Percentiles rank a stretch among this genome's conserved stretches.
phyloP scores from a whole-genome alignment of 2,888 invertebrate genomes.

The Branchellion lobata region DNA sequence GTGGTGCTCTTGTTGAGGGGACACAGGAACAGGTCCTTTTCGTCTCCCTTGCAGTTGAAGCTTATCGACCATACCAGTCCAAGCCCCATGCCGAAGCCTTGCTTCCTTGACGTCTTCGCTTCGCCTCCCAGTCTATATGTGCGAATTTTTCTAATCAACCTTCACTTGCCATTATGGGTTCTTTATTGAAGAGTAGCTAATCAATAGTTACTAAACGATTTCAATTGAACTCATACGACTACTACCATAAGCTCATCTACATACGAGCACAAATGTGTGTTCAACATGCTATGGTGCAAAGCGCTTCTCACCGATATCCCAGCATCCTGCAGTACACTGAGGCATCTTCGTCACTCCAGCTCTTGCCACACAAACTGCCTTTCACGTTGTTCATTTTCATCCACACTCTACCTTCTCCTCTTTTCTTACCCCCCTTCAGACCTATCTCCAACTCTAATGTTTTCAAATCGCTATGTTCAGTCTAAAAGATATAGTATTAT shows the following conservation, averaged over 20 bases:
- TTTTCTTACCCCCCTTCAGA: conserved; percentile 67
- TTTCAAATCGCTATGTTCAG: no score
- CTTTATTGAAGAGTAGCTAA: no score
- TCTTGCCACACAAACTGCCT: conserved; percentile 79
- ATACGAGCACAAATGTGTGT: no score
- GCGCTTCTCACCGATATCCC: conserved; percentile 57
- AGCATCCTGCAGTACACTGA: conserved; percentile 62
- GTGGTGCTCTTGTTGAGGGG: conserved; percentile 72
- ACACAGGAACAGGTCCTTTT: conserved; percentile 67
- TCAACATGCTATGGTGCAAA: no score
- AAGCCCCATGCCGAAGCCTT: conserved; percentile 43
- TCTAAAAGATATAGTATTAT: no score
- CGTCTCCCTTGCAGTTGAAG: conserved; percentile 68
- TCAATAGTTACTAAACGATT: no score
- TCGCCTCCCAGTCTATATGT: conserved; percentile 62
- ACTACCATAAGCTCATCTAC: no score
- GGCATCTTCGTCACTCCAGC: conserved; percentile 71
- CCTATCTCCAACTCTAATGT: conserved; percentile 65
- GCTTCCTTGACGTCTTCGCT: conserved; percentile 59
- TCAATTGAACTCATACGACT: no score
- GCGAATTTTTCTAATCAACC: no score
- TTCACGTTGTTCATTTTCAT: conserved; percentile 71
- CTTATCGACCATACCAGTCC: conserved; percentile 57
- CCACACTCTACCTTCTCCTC: conserved; percentile 72
- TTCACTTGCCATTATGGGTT: no score